These are phyloP conservation scores for Sinelater perroti DNA, from an alignment of 2,888 invertebrate genomes.

Conservation along the genomic window DNA sequence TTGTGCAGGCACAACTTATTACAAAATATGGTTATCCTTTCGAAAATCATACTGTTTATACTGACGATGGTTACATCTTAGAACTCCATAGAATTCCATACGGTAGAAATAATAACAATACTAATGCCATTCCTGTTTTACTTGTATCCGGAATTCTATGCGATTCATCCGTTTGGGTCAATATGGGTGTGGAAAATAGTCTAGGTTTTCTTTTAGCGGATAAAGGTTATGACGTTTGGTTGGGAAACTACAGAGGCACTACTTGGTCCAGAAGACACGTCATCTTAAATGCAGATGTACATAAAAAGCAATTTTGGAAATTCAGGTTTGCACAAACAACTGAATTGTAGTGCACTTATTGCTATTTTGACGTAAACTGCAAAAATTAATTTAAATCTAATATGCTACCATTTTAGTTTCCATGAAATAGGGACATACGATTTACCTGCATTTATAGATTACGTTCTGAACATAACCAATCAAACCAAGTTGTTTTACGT, in stretches of 20 bases:
- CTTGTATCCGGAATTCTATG: slow-evolving; percentile 81
- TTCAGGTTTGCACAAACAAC: slow-evolving; percentile 59
- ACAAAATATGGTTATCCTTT: slow-evolving; percentile 56
- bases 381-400: no score
- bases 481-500: slow-evolving; percentile 70
- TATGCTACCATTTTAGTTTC: slow-evolving; percentile 73
- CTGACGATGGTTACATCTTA: slow-evolving; percentile 61
- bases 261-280: slow-evolving; percentile 64
- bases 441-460: slow-evolving; percentile 79
- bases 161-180: slow-evolving; percentile 78
- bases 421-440: slow-evolving; percentile 81
- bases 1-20: slow-evolving; percentile 58
- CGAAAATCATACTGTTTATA: slow-evolving; percentile 60
- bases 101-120: slow-evolving; percentile 36
- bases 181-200: slow-evolving; percentile 69
- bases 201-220: slow-evolving; percentile 60
- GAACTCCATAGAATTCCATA: slow-evolving; percentile 57
- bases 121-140: slow-evolving; percentile 63
- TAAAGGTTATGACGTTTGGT: slow-evolving; percentile 65
- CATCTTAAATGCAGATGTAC: slow-evolving; percentile 53
- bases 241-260: slow-evolving; percentile 70
- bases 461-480: slow-evolving; percentile 66
- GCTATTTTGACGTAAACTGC: not conserved
- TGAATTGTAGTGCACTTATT: not conserved
- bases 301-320: slow-evolving; percentile 57